Evolutionary conservation across 2,797 vertebrate species (phyloP).

Genomic region (Pempheris klunzingeri): DNA sequence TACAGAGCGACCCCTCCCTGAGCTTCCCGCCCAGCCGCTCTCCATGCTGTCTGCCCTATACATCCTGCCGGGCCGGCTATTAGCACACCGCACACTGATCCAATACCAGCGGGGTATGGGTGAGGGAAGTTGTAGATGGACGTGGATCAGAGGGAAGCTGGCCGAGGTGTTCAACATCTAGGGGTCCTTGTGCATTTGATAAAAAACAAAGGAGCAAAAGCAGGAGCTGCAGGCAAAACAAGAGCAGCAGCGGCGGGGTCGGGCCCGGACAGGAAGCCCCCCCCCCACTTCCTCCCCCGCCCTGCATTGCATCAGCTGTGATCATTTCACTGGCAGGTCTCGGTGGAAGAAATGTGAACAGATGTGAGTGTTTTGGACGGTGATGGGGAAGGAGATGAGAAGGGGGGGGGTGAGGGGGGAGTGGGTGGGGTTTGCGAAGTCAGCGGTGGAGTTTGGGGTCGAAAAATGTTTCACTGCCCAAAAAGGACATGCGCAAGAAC

Average conservation of each 20-base stretch:
- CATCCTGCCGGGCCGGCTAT: conserved; percentile 57
- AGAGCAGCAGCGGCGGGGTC: conserved; percentile 34
- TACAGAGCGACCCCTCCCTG: conserved; percentile 20
- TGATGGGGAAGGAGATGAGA: conserved; percentile 46
- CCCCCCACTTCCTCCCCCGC: conserved; percentile 62
- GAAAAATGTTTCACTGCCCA: conserved; percentile 79
- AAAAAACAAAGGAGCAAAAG: conserved; percentile 37
- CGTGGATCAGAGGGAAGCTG: conserved; percentile 15
- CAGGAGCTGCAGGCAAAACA: conserved; percentile 24
- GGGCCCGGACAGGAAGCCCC: conserved; percentile 67
- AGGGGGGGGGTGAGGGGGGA: conserved; percentile 30
- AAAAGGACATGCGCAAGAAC: conserved; percentile 82
- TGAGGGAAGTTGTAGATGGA: conserved; percentile 36
- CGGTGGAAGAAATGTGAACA: conserved; percentile 75
- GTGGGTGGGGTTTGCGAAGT: conserved; percentile 51
- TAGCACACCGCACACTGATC: conserved; percentile 49
- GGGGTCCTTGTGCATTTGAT: conserved; percentile 7
- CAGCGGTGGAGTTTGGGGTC: conserved; percentile 50
- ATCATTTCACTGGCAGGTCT: conserved; percentile 65
- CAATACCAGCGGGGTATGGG: conserved; percentile 35
- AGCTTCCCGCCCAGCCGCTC: conserved; percentile 1
- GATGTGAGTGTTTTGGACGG: conserved; percentile 72
- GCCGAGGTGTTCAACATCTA: conserved; percentile 15
- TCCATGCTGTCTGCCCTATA: conserved; percentile 20
- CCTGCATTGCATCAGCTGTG: conserved; percentile 74